Conservation (phyloP, 2,888 invertebrate species). For the Masnerella sp. region DNA sequence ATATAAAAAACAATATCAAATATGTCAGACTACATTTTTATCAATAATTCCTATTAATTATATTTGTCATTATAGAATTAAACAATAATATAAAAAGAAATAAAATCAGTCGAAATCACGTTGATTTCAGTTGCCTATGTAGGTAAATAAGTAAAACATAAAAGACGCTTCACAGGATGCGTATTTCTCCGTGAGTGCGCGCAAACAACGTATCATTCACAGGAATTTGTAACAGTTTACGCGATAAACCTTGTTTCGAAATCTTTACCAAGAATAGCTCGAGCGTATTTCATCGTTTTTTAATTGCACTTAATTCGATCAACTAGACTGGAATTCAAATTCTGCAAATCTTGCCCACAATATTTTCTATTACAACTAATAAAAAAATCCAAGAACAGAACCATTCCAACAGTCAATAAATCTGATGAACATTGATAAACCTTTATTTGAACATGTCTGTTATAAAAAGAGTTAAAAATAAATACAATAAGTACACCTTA, state of each 20-base stretch:
- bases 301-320: conserved; percentile 31
- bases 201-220: conserved; percentile 73
- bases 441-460: conserved; percentile 22
- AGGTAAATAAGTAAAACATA: conserved; percentile 39
- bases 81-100: too few relatives aligned
- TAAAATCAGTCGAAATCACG: too few relatives aligned
- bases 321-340: conserved; percentile 17
- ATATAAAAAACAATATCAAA: too few relatives aligned
- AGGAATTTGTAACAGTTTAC: conserved; percentile 71
- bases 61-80: too few relatives aligned
- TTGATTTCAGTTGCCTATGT: too few relatives aligned
- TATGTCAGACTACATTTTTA: too few relatives aligned
- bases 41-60: too few relatives aligned
- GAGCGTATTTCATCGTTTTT: conserved; percentile 34
- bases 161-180: conserved; percentile 59
- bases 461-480: conserved; percentile 37
- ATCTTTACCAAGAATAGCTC: conserved; percentile 60
- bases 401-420: neutral
- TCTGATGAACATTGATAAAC: conserved; percentile 24
- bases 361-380: neutral
- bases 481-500: conserved; percentile 50
- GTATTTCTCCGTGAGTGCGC: conserved; percentile 72
- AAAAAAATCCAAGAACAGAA: neutral
- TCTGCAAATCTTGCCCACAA: conserved; percentile 11
- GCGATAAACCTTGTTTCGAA: conserved; percentile 65